Evolutionary conservation across 2,797 vertebrate genomes (phyloP), one percentile per base, ranked within the genome.

Genomic region (Ptychobarbus kaznakovi): DNA sequence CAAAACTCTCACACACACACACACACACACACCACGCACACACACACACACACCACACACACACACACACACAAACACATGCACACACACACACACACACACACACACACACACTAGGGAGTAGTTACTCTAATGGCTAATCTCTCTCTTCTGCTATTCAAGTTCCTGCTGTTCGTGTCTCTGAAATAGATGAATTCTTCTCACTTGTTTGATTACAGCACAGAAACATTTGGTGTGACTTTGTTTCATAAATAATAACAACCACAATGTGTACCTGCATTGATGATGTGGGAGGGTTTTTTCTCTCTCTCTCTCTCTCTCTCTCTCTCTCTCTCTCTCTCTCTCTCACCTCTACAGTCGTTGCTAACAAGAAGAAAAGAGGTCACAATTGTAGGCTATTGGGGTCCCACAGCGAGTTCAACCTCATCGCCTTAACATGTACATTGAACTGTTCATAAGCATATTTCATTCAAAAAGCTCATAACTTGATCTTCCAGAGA

Each of bases 1-100:
- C 73, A 76, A n/a, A n/a, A n/a, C n/a, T n/a, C n/a, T n/a, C 88
- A 65, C 72, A 81, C 74, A 77, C 66, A 72, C 78, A 81, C 82
- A 87, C 69, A 81, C 69, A 32, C 61, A 86, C 79, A 58, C n/a
- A 77, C 63, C n/a, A n/a, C n/a, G n/a, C n/a, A 63, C 53, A 56
- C 6, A 20, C 51, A 22, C 49, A 6, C 79, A 69, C n/a, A 77
- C 63, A 63, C 53, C n/a, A 56, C 7, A 22, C 53, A 79, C 73
- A 79, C 61, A 86, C 79, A 69, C n/a, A 77, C 63, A 63, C 53
- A 56, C 7, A 8, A 18, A 22, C 49, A 49, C 79, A 68, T 16
- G 70, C 63, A 63, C 53, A 56, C 7, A 22, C 53, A n/a, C 49
- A 51, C 80, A 58, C 80, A 58, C 53, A 28, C 73, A 76, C 88